phyloP scores from a whole-genome alignment of 2,888 invertebrate species.

The Anarsia innoxiella region DNA sequence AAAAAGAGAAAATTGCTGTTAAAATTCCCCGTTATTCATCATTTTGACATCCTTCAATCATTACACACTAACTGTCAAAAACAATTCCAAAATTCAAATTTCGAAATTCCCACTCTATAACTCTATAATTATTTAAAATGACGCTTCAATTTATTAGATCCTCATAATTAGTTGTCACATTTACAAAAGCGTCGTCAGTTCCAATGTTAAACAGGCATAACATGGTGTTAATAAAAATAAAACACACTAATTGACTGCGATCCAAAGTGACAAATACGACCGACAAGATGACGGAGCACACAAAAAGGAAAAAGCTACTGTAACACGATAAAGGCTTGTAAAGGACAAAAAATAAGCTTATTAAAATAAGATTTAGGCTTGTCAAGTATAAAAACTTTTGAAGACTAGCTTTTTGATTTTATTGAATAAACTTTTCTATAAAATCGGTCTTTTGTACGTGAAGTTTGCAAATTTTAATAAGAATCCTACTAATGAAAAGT shows the following conservation, averaged over 20 bases:
- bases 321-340: slow-evolving; percentile 23
- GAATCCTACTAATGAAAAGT: no score
- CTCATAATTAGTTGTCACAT: slow-evolving; percentile 29
- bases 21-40: no score
- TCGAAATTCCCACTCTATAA: no score
- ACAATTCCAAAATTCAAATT: no score
- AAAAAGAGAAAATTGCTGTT: no score
- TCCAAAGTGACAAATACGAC: slow-evolving; percentile 33
- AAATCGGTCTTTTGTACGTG: background rate
- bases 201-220: slow-evolving; percentile 31
- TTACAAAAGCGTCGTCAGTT: slow-evolving; percentile 22
- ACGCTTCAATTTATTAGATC: slow-evolving; percentile 21
- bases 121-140: slow-evolving; percentile 10
- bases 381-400: no score
- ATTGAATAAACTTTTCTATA: no score
- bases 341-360: slow-evolving; percentile 10
- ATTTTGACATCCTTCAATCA: no score
- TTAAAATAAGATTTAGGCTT: no score
- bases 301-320: slow-evolving; percentile 21
- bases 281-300: slow-evolving; percentile 26
- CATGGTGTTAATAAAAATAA: slow-evolving; percentile 30
- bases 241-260: slow-evolving; percentile 36
- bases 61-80: no score
- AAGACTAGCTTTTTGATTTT: no score
- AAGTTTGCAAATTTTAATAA: background rate